These are phyloP conservation scores for Recurvirostra avosetta DNA, from an alignment of 2,113 vertebrate genomes.

Conservation along the genomic window DNA sequence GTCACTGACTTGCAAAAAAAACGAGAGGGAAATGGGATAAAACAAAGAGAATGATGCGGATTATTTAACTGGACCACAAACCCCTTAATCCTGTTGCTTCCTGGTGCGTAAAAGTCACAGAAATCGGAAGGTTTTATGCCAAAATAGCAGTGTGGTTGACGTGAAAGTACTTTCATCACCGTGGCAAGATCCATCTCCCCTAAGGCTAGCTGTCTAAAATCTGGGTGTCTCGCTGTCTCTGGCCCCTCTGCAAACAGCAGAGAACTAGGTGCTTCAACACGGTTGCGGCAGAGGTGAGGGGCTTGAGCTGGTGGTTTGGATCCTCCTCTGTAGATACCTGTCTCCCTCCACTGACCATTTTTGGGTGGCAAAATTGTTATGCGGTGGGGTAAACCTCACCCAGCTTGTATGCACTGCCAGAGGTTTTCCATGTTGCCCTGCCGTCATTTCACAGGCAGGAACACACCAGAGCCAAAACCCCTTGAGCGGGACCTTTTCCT, in stretches of 20 bases:
- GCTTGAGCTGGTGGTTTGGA: not conserved
- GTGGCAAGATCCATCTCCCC: not conserved
- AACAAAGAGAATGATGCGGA: not conserved
- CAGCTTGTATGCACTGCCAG: not conserved
- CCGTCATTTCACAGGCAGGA: not conserved
- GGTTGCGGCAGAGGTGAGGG: not conserved
- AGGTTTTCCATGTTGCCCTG: not conserved
- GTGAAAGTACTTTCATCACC: not conserved
- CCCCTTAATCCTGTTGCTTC: not conserved
- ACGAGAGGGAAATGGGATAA: not conserved
- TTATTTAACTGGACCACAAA: not conserved
- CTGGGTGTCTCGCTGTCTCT: accelerated
- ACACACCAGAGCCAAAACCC: not conserved
- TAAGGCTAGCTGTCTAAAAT: not conserved
- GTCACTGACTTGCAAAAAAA: not conserved
- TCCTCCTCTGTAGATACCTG: not conserved
- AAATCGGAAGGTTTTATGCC: not conserved
- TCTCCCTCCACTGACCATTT: not conserved
- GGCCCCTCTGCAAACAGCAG: not conserved
- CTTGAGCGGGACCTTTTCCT: not conserved
- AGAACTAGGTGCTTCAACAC: not conserved
- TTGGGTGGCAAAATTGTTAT: not conserved
- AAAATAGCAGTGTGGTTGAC: not conserved
- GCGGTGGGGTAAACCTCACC: not conserved
- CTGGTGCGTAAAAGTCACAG: not conserved